Conservation (phyloP, 1,140 invertebrate genomes). For the Periplaneta americana region DNA sequence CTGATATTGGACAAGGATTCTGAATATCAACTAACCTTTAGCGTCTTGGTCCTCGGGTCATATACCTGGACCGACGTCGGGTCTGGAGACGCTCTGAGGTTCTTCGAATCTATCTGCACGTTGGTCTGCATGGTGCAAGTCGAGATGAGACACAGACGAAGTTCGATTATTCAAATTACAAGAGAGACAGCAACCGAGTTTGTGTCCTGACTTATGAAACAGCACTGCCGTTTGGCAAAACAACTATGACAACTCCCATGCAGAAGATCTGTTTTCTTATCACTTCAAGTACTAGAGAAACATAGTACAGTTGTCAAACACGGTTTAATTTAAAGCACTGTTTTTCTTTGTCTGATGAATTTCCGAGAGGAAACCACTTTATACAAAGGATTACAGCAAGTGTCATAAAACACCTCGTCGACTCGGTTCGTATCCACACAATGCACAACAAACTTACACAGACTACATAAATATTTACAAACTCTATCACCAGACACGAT, state of each 20-base stretch:
- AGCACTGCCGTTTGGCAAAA: not conserved
- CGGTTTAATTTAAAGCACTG: not conserved
- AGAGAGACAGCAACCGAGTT: not conserved
- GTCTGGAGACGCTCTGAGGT: not conserved
- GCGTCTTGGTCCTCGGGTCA: not conserved
- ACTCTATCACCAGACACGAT: not conserved
- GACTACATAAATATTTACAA: not conserved
- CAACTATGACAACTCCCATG: not conserved
- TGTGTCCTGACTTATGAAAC: not conserved
- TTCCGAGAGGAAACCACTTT: not conserved
- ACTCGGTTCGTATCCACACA: not conserved
- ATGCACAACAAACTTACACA: not conserved
- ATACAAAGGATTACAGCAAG: not conserved
- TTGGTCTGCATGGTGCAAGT: not conserved
- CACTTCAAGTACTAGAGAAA: not conserved
- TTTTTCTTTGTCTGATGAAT: not conserved
- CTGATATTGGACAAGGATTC: too few relatives aligned
- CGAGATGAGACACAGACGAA: not conserved
- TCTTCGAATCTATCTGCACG: not conserved
- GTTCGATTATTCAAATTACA: not conserved
- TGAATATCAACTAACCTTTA: not conserved
- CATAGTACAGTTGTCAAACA: not conserved
- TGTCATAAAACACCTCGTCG: not conserved
- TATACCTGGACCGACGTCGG: not conserved
- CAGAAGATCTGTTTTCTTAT: not conserved